Conservation (phyloP, 2,888 invertebrate species). For the Ypsolopha sequella region DNA sequence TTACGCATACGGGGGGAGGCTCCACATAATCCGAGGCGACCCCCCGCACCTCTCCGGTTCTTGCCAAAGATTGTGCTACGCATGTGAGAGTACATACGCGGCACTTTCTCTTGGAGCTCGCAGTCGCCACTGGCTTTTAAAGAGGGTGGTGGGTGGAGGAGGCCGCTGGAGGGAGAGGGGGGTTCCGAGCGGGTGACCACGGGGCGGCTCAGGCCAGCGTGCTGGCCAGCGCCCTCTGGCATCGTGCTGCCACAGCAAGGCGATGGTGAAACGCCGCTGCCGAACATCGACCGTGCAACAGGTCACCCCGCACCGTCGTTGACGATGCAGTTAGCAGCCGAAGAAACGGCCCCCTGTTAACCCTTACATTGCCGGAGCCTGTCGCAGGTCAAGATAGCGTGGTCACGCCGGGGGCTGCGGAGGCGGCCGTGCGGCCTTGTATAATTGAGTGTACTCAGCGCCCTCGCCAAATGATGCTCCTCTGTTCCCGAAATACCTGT, state of each 20-base stretch:
- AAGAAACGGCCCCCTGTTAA: neutral
- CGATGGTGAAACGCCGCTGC: neutral
- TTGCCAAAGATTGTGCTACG: slow-evolving; percentile 63
- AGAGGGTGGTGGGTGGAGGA: slow-evolving; percentile 44
- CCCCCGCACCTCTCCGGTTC: slow-evolving; percentile 29
- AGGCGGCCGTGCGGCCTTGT: slow-evolving; percentile 28
- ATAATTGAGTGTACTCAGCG: slow-evolving; percentile 68
- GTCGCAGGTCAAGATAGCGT: slow-evolving; percentile 10
- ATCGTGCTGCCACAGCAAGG: neutral
- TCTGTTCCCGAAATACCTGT: slow-evolving; percentile 63
- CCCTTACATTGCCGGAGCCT: slow-evolving; percentile 3
- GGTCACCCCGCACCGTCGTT: slow-evolving; percentile 8
- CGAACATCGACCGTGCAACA: slow-evolving; percentile 14
- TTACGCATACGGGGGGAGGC: slow-evolving; percentile 59
- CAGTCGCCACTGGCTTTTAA: slow-evolving; percentile 73
- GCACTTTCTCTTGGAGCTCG: slow-evolving; percentile 74
- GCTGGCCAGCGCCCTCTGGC: slow-evolving; percentile 2
- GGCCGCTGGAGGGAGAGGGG: slow-evolving; percentile 32
- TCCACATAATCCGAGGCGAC: slow-evolving; percentile 62
- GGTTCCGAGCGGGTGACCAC: slow-evolving; percentile 72
- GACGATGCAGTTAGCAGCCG: slow-evolving; percentile 2
- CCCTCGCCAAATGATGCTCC: slow-evolving; percentile 64
- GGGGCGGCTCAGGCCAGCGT: slow-evolving; percentile 46
- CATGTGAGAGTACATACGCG: slow-evolving; percentile 67
- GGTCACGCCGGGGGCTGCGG: slow-evolving; percentile 17